These are phyloP conservation scores for Mionectes olivaceus DNA, from an alignment of 2,797 vertebrate genomes.

Conservation along the genomic window DNA sequence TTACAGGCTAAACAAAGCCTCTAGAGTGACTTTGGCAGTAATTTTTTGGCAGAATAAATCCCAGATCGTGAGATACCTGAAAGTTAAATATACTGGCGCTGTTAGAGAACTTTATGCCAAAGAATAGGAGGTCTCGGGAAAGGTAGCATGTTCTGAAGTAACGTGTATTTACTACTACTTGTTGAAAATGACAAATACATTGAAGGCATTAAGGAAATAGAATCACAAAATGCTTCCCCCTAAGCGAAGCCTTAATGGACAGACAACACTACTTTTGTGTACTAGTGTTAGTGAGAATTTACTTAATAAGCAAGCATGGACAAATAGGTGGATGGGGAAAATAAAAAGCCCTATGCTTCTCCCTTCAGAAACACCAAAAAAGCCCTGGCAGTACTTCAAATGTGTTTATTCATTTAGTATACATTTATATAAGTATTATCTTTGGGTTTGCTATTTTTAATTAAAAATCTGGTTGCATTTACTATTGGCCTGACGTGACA, in stretches of 20 bases:
- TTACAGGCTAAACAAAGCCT: slow-evolving; percentile 10
- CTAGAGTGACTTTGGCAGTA: not conserved
- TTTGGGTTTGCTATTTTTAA: slow-evolving; percentile 30
- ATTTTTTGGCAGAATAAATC: slow-evolving; percentile 2
- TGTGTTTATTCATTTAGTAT: not conserved
- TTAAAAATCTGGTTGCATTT: slow-evolving; percentile 47
- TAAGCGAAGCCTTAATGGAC: not conserved
- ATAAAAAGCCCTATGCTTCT: not conserved
- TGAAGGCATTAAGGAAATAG: not conserved
- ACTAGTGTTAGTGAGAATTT: not conserved
- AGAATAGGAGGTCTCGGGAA: not conserved
- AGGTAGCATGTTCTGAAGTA: not conserved
- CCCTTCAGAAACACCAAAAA: not conserved
- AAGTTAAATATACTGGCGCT: not conserved
- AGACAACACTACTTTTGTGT: not conserved
- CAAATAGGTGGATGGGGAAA: not conserved
- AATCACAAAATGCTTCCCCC: not conserved
- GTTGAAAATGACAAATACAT: not conserved
- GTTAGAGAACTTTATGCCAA: not conserved
- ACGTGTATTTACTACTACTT: not conserved
- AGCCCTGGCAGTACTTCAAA: not conserved
- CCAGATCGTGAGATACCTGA: not conserved
- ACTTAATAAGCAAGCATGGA: not conserved
- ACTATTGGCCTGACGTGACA: not conserved
- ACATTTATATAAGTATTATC: not conserved